Evolutionary conservation across 2,888 invertebrate species (phyloP).

Genomic region (Dryobotodes eremita): DNA sequence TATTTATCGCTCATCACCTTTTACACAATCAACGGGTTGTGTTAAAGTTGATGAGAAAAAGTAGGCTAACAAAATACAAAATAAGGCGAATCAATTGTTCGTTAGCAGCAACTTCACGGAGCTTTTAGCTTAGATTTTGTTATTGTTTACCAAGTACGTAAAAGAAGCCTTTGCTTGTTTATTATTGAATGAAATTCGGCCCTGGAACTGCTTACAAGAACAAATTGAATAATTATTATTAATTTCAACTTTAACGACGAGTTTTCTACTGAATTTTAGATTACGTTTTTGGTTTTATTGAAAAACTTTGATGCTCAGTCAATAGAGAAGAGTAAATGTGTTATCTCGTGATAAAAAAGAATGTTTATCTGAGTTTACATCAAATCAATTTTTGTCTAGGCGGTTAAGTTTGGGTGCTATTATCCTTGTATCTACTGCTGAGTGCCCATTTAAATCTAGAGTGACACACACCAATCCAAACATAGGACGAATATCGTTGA

Average conservation of each 20-base stretch:
- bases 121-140: slow-evolving; percentile 70
- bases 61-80: slow-evolving; percentile 46
- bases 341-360: not conserved
- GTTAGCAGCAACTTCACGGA: slow-evolving; percentile 66
- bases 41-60: not conserved
- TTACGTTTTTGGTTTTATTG: not conserved
- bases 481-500: not conserved
- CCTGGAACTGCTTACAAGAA: slow-evolving; percentile 66
- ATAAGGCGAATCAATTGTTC: slow-evolving; percentile 70
- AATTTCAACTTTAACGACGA: slow-evolving; percentile 39
- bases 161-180: slow-evolving; percentile 76
- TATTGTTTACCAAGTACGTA: slow-evolving; percentile 77
- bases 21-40: not conserved
- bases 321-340: not conserved
- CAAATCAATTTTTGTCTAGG: not conserved
- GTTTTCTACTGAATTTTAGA: not conserved
- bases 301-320: not conserved
- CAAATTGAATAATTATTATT: slow-evolving; percentile 68
- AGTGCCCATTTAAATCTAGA: too few relatives aligned
- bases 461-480: not conserved
- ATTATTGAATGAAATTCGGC: slow-evolving; percentile 72
- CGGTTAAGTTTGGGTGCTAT: too few relatives aligned
- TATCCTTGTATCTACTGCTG: too few relatives aligned
- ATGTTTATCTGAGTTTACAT: not conserved
- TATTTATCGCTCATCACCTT: not conserved